Evolutionary conservation across 2,797 vertebrate species (phyloP), one percentile per base, ranked within the genome.

Genomic region (Pangasius krempfi): DNA sequence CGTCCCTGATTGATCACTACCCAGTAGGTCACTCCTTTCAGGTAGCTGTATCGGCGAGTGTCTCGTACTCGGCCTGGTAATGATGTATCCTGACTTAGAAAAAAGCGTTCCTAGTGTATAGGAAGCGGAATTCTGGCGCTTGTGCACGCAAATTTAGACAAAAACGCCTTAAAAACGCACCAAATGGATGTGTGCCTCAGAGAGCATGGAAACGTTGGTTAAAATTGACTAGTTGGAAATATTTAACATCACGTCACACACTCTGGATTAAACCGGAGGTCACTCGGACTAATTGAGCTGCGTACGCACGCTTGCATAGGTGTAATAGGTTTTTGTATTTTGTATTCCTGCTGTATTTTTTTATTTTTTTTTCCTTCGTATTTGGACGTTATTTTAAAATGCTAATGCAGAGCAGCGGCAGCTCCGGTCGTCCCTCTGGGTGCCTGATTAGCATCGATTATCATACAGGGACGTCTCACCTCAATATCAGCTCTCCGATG

Each of bases 381-480:
- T 54, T 33, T 14, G 95, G 96, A 96, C 94, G 95, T 95, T 91
- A 95, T 96, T 98, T 98, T 97, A 97, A 97, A 97, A 98, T 98
- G 97, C 97, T 97, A 97, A 97, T 97, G 97, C 27, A 4, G 25
- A n/a, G 73, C 95, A 95, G 93, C 94, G 95, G 94, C 97, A 95
- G 96, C 94, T 95, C 97, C 95, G 95, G 94, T 97, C 98, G 98
- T 96, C 96, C 95, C 94, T 93, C 95, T 95, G 87, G 96, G 96
- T 95, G 96, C 96, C 96, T 97, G 97, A 98, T 98, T 98, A 98
- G 97, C 97, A 98, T 99, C 97, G 94, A 98, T 99, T 98, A 98
- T 97, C 98, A 98, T 97, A 97, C 96, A 96, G 98, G 98, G 97
- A 97, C 95, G 97, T 97, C 96, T 97, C 97, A 97, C 98, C 97